Base-by-base conservation (phyloP, 2,797 vertebrate species). In the Gymnothorax reevesii region DNA sequence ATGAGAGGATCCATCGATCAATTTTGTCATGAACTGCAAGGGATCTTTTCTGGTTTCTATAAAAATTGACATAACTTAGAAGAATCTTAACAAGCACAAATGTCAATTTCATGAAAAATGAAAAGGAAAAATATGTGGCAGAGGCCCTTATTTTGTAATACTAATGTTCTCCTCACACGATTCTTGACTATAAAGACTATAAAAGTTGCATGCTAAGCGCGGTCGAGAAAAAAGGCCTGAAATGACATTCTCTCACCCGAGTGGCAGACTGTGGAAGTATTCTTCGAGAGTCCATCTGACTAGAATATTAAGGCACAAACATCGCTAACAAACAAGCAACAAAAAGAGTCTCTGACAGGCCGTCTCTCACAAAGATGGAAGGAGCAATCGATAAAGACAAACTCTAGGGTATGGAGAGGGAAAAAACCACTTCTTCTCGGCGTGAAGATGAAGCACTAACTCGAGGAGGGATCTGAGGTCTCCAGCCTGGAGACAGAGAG, bases 261-360 rank as follows among this genome's bases (percentile, higher is more conserved):
- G 73, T 25, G n/a, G 89, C 25, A 83, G 90, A 87, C 88, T 84
- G 90, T 49, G 15, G 73, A 88, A 77, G 90, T 87, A 90, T 90
- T 91, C 89, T 89, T 88, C 90, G 89, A 82, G 84, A 80, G 64
- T 0, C 17, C 80, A 92, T 92, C 89, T 57, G 87, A 91, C 92
- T 89, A 90, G 89, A 91, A 89, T 55, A 88, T 87, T 85, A 87
- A 87, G 84, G 86, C 85, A 83, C 64, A 77, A 42, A 42, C 20
- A 83, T 69, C 62, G 88, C 83, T 84, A 85, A 17, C 49, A 20
- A 86, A 86, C 85, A 75, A 88, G 73, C 87, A 90, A 89, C 89
- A 91, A 87, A 90, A 88, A 87, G 89, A 88, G 60, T 1, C 42
- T 55, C 55, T 8, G 83, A 17, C n/a, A 87, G 90, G 88, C 87